Percentiles rank a stretch among this genome's conserved stretches.
Conservation (phyloP, 2,113 vertebrate genomes). For the Xyliphius kryptos region DNA sequence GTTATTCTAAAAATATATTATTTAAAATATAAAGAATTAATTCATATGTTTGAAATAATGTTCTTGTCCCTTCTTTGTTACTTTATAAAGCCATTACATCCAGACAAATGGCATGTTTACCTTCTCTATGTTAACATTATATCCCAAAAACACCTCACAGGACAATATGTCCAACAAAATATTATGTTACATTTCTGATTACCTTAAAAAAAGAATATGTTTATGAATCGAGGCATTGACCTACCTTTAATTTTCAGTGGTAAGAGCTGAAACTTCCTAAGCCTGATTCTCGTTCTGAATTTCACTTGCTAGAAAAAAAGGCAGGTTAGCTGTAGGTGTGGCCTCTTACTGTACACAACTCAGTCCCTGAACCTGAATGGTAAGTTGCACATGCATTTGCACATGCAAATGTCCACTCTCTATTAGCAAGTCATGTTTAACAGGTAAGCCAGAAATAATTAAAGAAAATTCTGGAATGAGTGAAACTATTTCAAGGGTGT, state of each 20-base stretch:
- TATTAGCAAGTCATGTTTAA: neutral
- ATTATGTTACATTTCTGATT: no score
- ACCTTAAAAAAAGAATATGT: no score
- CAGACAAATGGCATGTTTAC: no score
- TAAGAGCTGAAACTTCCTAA: constrained; percentile 3
- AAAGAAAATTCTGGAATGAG: constrained; percentile 17
- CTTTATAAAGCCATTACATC: no score
- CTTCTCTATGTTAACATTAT: no score
- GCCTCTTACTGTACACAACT: constrained; percentile 60
- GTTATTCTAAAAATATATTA: no score
- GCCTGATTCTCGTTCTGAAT: constrained; percentile 41
- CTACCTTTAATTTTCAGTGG: constrained; percentile 26
- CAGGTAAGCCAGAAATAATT: constrained; percentile 26
- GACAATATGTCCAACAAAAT: no score
- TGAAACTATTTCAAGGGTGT: constrained; percentile 16
- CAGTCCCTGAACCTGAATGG: constrained; percentile 43
- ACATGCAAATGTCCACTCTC: neutral
- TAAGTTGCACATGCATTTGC: neutral
- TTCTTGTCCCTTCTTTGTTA: no score
- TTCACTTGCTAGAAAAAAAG: constrained; percentile 68
- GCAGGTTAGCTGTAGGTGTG: constrained; percentile 76
- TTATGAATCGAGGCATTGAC: neutral
- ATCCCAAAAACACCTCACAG: no score
- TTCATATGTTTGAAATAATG: no score
- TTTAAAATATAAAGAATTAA: no score